A percentile compares a stretch with the other conserved stretches of the same genome.
Conservation (phyloP, 2,113 vertebrate genomes). For the Clarias macrocephalus region DNA sequence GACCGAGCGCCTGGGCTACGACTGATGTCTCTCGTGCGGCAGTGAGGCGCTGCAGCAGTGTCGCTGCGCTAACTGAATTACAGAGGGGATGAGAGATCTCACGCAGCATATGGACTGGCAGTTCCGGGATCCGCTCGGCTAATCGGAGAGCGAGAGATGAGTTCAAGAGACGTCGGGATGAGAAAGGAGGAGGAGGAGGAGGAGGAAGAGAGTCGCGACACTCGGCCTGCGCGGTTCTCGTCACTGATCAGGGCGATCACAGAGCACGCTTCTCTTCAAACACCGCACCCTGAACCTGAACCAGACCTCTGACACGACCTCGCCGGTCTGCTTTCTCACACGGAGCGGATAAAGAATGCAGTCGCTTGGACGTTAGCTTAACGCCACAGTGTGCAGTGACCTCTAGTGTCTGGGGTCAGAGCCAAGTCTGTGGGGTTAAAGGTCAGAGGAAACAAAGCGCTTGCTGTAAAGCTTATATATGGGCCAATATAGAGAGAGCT, state of each 20-base stretch:
- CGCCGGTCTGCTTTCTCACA: neutral
- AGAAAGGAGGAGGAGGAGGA: neutral
- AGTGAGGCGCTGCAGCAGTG: neutral
- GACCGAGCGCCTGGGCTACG: constrained; percentile 15
- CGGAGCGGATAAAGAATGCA: neutral
- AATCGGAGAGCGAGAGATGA: constrained; percentile 17
- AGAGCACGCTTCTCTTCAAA: neutral
- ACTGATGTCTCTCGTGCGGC: constrained; percentile 6
- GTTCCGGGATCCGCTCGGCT: constrained; percentile 24
- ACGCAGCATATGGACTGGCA: constrained; percentile 28
- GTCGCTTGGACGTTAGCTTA: neutral
- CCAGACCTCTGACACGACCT: neutral
- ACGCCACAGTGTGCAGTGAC: neutral
- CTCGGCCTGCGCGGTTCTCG: neutral
- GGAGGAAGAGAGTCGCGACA: neutral
- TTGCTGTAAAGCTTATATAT: constrained; percentile 9
- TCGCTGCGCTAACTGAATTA: constrained; percentile 25
- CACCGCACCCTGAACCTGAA: neutral
- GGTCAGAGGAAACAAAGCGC: constrained; percentile 2
- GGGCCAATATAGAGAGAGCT: neutral
- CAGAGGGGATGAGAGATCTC: constrained; percentile 30
- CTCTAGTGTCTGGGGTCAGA: constrained; percentile 1
- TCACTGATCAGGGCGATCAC: neutral
- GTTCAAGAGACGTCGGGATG: constrained; percentile 12
- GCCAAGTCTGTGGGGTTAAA: constrained; percentile 1